phyloP scores from a whole-genome alignment of 35 echinoderm and acorn worm species.

The Patiria miniata region DNA sequence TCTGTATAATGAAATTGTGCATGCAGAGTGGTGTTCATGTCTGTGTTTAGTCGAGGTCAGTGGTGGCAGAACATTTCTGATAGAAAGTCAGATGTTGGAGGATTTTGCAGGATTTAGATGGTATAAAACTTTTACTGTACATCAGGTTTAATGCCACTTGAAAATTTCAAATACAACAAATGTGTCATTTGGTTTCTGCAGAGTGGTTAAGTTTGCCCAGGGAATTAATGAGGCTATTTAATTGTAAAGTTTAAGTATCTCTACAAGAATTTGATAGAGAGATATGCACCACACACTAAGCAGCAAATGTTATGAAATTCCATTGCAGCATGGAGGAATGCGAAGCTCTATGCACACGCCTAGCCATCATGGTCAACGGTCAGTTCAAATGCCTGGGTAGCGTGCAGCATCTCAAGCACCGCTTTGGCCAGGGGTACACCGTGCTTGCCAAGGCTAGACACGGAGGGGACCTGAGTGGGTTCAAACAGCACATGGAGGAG shows the following conservation, averaged over 20 bases:
- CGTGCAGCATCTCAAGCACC: constrained; percentile 73
- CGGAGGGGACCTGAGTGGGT: background rate
- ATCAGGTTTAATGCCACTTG: too few species aligned
- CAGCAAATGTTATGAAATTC: background rate
- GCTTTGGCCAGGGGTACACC: constrained; percentile 88
- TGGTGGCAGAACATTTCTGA: too few species aligned
- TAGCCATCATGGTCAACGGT: constrained; percentile 91
- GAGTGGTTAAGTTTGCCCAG: too few species aligned
- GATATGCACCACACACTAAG: too few species aligned
- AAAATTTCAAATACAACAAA: too few species aligned
- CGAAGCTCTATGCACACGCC: constrained; percentile 82
- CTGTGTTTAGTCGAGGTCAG: too few species aligned
- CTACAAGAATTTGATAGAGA: background rate
- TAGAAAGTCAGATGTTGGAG: too few species aligned
- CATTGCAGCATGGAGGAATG: constrained; percentile 90
- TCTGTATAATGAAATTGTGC: background rate
- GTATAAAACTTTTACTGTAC: too few species aligned
- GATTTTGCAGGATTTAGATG: too few species aligned
- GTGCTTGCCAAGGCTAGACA: constrained; percentile 52
- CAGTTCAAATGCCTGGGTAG: constrained; percentile 76
- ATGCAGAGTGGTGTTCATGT: too few species aligned
- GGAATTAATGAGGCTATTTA: too few species aligned
- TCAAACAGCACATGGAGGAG: constrained; percentile 60
- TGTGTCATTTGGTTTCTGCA: too few species aligned
- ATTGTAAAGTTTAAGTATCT: background rate